Percentiles rank a stretch among this genome's conserved stretches.
phyloP scores from a whole-genome alignment of 2,113 vertebrate species.

The Garra rufa region DNA sequence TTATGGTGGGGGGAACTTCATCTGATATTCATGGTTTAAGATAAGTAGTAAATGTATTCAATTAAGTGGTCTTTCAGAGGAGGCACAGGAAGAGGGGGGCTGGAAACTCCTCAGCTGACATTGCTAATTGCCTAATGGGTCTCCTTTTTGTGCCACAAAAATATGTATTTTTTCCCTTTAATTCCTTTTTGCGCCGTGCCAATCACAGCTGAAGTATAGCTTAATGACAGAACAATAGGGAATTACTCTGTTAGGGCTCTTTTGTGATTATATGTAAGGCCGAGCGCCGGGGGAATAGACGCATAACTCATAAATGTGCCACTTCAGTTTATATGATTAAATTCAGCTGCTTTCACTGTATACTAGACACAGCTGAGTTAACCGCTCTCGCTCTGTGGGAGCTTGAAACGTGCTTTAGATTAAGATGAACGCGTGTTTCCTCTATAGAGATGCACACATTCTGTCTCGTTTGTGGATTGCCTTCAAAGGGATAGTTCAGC shows the following conservation, averaged over 20 bases:
- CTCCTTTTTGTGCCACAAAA: constrained; percentile 73
- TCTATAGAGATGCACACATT: background rate
- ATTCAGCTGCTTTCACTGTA: constrained; percentile 31
- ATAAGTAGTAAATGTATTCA: constrained; percentile 99
- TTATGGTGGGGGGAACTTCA: constrained; percentile 97
- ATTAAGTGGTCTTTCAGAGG: constrained; percentile 94
- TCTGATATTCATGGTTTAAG: constrained; percentile 99
- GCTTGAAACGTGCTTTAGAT: constrained; percentile 19
- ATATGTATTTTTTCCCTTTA: constrained; percentile 64
- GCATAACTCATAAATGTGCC: constrained; percentile 38
- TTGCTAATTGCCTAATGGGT: constrained; percentile 90
- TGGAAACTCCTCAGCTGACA: constrained; percentile 91
- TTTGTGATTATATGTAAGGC: constrained; percentile 55
- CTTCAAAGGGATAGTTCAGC: background rate
- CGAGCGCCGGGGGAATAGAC: constrained; percentile 38
- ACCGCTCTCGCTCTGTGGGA: background rate
- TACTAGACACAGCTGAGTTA: constrained; percentile 41
- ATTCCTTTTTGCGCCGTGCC: constrained; percentile 59
- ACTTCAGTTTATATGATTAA: constrained; percentile 43
- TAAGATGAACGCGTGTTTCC: background rate
- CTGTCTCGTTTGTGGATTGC: background rate
- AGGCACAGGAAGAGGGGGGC: constrained; percentile 75
- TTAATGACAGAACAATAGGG: constrained; percentile 65
- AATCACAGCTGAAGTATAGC: constrained; percentile 55
- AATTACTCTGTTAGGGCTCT: constrained; percentile 57